phyloP scores from a whole-genome alignment of 2,113 vertebrate genomes.

The Pongo pygmaeus region DNA sequence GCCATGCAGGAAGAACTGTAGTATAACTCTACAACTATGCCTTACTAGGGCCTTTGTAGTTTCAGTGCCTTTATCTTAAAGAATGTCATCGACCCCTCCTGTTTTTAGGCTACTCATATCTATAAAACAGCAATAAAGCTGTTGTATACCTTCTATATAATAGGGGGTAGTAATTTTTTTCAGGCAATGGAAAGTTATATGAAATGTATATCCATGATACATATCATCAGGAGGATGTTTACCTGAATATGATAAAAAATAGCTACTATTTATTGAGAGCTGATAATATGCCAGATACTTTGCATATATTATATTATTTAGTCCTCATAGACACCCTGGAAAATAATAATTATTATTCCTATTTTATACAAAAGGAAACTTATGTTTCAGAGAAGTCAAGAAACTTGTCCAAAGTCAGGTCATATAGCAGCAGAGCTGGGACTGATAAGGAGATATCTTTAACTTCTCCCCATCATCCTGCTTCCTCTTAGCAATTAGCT shows the following conservation, averaged over 20 bases:
- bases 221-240: background rate
- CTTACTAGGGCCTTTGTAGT: background rate
- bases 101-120: background rate
- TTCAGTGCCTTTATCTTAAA: background rate
- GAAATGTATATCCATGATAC: background rate
- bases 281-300: background rate
- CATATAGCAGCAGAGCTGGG: background rate
- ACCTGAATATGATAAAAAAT: background rate
- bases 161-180: background rate
- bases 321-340: background rate
- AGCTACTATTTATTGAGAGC: background rate
- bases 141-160: background rate
- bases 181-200: background rate
- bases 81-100: background rate
- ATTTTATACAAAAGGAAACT: background rate
- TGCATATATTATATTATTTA: background rate
- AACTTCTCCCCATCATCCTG: background rate
- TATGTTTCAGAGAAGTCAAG: background rate
- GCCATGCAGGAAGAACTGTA: background rate
- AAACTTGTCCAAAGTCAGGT: background rate
- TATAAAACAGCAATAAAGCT: background rate
- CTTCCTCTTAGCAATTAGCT: background rate
- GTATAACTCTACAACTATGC: background rate
- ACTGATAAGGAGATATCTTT: background rate
- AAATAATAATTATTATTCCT: background rate